These are phyloP conservation scores for Penaeus monodon DNA, from an alignment of 2,888 invertebrate species.

Conservation along the genomic window DNA sequence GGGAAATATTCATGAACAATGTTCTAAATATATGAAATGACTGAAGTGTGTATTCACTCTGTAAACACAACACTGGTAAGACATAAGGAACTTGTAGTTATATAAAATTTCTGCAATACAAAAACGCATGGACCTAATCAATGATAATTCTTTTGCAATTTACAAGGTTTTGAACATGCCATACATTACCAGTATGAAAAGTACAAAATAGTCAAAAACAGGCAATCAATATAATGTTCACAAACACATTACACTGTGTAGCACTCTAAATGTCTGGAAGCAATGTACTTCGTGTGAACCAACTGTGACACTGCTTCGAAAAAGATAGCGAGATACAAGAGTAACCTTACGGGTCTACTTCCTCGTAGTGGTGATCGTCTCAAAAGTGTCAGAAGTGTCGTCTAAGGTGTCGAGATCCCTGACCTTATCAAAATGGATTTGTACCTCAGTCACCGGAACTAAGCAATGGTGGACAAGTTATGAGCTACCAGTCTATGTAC, in stretches of 20 bases:
- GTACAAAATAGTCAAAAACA: slow-evolving; percentile 46
- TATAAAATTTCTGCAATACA: slow-evolving; percentile 21
- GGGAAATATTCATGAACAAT: slow-evolving; percentile 23
- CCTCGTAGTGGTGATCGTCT: not conserved
- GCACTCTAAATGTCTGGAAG: slow-evolving; percentile 23
- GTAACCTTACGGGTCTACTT: not conserved
- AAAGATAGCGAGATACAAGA: slow-evolving; percentile 17
- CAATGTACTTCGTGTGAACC: slow-evolving; percentile 3
- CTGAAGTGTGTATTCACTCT: slow-evolving; percentile 29
- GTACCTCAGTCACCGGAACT: slow-evolving; percentile 21
- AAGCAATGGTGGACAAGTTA: slow-evolving; percentile 12
- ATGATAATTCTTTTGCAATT: slow-evolving; percentile 5
- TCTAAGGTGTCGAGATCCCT: not conserved
- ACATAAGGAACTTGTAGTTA: slow-evolving; percentile 23
- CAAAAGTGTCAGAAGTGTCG: not conserved
- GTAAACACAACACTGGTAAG: slow-evolving; percentile 34
- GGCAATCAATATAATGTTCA: slow-evolving; percentile 38
- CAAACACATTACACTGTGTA: slow-evolving; percentile 30
- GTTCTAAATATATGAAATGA: slow-evolving; percentile 19
- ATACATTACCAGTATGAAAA: slow-evolving; percentile 44
- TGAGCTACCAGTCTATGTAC: not conserved
- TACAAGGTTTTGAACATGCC: slow-evolving; percentile 28
- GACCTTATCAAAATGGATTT: slow-evolving; percentile 22
- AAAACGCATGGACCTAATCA: slow-evolving; percentile 14
- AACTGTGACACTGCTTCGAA: slow-evolving; percentile 5